Percentiles rank a stretch among this genome's conserved stretches.
These are phyloP conservation scores for Lumbricus terrestris DNA, from an alignment of 2,888 invertebrate species.

Conservation along the genomic window DNA sequence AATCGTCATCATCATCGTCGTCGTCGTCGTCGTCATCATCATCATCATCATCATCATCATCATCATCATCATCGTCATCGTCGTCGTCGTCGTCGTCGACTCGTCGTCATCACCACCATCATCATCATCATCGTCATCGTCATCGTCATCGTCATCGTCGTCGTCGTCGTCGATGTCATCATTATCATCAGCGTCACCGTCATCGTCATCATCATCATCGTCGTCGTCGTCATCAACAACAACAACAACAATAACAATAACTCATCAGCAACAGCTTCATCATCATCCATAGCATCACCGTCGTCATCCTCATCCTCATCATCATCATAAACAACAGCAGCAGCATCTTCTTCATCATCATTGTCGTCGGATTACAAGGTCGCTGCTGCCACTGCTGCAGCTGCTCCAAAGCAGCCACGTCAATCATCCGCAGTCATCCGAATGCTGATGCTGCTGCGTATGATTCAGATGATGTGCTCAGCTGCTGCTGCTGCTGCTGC, in stretches of 20 bases:
- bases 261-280: neutral
- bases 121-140: constrained; percentile 20
- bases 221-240: constrained; percentile 6
- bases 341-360: too few species aligned
- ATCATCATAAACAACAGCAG: too few species aligned
- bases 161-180: neutral
- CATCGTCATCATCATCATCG: constrained; percentile 7
- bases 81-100: neutral
- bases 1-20: too few species aligned
- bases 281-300: too few species aligned
- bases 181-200: neutral
- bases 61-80: constrained; percentile 20
- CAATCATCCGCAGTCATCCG: neutral
- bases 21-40: too few species aligned
- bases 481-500: neutral
- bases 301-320: too few species aligned
- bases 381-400: too few species aligned
- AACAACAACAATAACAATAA: too few species aligned
- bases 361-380: too few species aligned
- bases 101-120: neutral
- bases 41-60: constrained; percentile 3
- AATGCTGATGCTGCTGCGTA: neutral
- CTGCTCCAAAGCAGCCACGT: too few species aligned
- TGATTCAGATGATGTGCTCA: neutral
- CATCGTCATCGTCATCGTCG: constrained; percentile 7